Base-by-base conservation (phyloP, 2,113 vertebrate species). In the Kryptolebias marmoratus region DNA sequence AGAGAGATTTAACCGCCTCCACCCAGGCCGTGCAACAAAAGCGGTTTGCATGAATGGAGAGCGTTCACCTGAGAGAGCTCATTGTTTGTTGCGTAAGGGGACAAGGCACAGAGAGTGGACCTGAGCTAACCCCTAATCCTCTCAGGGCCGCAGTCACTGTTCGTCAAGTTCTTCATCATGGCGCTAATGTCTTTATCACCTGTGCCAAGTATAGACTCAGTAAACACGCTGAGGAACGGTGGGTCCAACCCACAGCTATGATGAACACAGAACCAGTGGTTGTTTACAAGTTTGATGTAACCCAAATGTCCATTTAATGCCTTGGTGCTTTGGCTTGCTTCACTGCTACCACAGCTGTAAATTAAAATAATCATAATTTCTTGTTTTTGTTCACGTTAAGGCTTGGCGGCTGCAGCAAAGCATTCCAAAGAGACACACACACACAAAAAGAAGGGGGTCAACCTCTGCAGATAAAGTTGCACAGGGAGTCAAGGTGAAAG, bases 401-500 rank as follows among this genome's bases (percentile, higher is more conserved):
- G 36, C 36, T 54, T 11, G 44, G 32, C 12, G 53, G 39, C 79
- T 68, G 67, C 45, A 68, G 45, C 2, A 52, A n/a, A 50, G 55
- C 68, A 88, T 88, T 83, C 84, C 68, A 77, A 64, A 65, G 75
- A 22, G 22, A 22, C 22, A 22, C 22, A 22, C 22, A 22, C 22
- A 22, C 22, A 22, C 22, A 22, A 22, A 66, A 54, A 64, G 71
- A 52, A 62, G 30, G 58, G 36, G 36, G 71, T 84, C 68, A 66
- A 39, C 62, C 55, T 71, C 32, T 3, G 44, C 73, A 73, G 68
- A 86, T 61, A 83, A 82, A 74, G 82, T 52, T 71, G 72, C 79
- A 82, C 30, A 1, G 12, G 27, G 77, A 42, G 54, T 58, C 61
- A 56, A 80, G 60, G 63, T 76, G 83, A 80, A 81, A 91, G 89